Evolutionary conservation across 2,797 vertebrate species (phyloP).

Genomic region (Otus scops): DNA sequence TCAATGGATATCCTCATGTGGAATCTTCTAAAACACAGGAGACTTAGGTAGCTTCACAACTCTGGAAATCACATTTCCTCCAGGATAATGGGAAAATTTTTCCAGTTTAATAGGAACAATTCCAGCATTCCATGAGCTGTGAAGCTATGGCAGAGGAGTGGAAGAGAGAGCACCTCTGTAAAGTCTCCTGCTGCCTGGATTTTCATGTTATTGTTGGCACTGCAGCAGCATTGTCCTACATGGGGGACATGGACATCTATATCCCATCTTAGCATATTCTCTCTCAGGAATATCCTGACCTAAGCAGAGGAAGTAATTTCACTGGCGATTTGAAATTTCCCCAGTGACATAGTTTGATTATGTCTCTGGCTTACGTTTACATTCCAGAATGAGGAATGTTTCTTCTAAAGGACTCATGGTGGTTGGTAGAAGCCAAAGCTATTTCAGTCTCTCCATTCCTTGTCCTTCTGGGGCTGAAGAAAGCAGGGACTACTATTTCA

Average conservation of each 20-base stretch:
- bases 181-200: not conserved
- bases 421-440: not conserved
- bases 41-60: not conserved
- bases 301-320: constrained; percentile 13
- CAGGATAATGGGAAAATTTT: not conserved
- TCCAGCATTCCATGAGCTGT: not conserved
- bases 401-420: not conserved
- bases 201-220: not conserved
- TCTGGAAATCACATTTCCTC: not conserved
- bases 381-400: constrained; percentile 26
- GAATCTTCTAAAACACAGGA: not conserved
- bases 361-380: not conserved
- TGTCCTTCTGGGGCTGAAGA: not conserved
- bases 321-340: not conserved
- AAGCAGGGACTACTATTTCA: not conserved
- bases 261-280: not conserved
- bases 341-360: not conserved
- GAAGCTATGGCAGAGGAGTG: not conserved
- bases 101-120: not conserved
- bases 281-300: not conserved
- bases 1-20: not conserved
- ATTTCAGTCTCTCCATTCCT: not conserved
- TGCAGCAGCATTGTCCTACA: not conserved
- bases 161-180: not conserved
- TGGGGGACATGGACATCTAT: not conserved